phyloP scores from a whole-genome alignment of 1,140 invertebrate genomes.

The Penaeus chinensis region DNA sequence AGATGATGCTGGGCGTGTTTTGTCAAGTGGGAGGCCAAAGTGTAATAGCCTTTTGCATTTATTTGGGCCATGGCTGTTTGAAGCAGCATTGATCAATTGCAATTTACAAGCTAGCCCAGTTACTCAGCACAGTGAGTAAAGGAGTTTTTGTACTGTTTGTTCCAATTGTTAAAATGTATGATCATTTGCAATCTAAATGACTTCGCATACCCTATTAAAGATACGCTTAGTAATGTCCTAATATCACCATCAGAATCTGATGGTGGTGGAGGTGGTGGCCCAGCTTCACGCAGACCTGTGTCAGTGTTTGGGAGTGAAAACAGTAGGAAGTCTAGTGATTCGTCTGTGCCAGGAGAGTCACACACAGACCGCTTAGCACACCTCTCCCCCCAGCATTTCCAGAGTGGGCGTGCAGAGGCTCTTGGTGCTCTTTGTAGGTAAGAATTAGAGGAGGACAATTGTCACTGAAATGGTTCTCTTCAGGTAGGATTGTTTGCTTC shows the following conservation, averaged over 20 bases:
- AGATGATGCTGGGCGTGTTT: slow-evolving; percentile 31
- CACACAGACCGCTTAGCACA: slow-evolving; percentile 60
- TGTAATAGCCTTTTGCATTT: slow-evolving; percentile 95
- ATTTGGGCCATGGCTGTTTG: slow-evolving; percentile 97
- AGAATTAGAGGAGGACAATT: background rate
- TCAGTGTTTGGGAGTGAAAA: slow-evolving; percentile 56
- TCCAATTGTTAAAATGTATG: background rate
- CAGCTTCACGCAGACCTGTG: slow-evolving; percentile 42
- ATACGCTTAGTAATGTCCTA: background rate
- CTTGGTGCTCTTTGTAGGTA: slow-evolving; percentile 80
- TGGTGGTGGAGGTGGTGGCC: slow-evolving; percentile 15
- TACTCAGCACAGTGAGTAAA: slow-evolving; percentile 67
- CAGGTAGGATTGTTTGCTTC: background rate
- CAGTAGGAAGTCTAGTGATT: slow-evolving; percentile 49
- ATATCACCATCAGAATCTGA: slow-evolving; percentile 30
- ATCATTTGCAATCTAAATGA: background rate
- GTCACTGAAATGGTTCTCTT: background rate
- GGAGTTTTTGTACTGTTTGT: background rate
- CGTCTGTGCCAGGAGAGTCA: slow-evolving; percentile 32
- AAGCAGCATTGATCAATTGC: slow-evolving; percentile 87
- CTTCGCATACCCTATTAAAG: background rate
- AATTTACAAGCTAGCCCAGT: slow-evolving; percentile 66
- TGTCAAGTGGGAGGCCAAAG: slow-evolving; percentile 76
- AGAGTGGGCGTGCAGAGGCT: slow-evolving; percentile 92
- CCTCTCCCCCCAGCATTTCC: slow-evolving; percentile 68